Evolutionary conservation across 2,797 vertebrate genomes (phyloP), one percentile per base, ranked within the genome.

Genomic region (Xenops minutus): DNA sequence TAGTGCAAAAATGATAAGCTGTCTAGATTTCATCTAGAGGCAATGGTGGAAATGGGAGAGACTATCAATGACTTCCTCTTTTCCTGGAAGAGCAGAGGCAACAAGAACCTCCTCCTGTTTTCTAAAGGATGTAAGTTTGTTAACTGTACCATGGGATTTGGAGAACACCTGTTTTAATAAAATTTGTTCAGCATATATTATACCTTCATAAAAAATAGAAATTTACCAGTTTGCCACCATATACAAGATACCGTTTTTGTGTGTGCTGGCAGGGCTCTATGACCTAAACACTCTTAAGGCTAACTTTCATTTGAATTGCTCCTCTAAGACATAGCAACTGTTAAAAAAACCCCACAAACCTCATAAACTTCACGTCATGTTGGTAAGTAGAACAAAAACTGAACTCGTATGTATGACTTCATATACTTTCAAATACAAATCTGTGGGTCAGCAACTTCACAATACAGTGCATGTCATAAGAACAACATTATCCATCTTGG

Each of bases 321-420:
- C 44, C 41, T 56, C 21, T 43, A 61, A 89, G 69, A 51, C 22
- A 44, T 19, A 22, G 16, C n/a, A 78, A 75, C 27, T 49, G 8
- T 69, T 66, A 5, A 29, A 55, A 82, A 66, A 41, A 39, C 5
- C 7, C 34, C 43, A 44, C 44, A 20, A 48, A 14, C 29, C 15
- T 81, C 1, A 3, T 69, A 75, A 72, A 55, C 32, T 34, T 88
- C 14, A 15, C 24, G 18, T 86, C 30, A 17, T 16, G 16, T 56
- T 81, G 73, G 16, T 68, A 62, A 81, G 21, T 63, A 82, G 59
- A 73, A 68, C 3, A 69, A 88, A 90, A 82, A 0, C 21, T 69
- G 29, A 78, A 78, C 12, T 51, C 2, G 0, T 27, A 4, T 0
- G 0, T 23, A 19, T 44, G 43, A 62, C 23, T 77, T 44, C 1